phyloP scores from a whole-genome alignment of 2,113 vertebrate species.

The Eolophus roseicapilla region DNA sequence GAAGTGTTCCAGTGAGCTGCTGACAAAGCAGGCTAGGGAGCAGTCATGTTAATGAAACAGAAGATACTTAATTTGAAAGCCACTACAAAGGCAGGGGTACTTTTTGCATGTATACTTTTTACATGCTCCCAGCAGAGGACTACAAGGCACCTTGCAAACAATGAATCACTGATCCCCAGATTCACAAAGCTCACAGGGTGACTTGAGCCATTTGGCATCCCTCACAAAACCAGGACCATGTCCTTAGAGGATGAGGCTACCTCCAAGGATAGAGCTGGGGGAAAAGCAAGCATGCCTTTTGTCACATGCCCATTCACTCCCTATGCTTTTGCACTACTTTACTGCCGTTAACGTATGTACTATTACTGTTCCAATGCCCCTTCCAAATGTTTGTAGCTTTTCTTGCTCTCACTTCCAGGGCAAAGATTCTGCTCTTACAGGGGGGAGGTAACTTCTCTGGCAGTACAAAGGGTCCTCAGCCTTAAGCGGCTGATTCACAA shows the following conservation, averaged over 20 bases:
- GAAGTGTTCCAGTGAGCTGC: conserved; percentile 36
- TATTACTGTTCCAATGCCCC: not conserved
- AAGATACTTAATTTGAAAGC: not conserved
- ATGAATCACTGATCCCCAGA: not conserved
- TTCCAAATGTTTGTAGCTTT: not conserved
- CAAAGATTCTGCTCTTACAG: not conserved
- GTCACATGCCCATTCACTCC: accelerated
- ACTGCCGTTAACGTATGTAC: accelerated
- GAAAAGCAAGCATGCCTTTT: not conserved
- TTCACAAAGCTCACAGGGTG: not conserved
- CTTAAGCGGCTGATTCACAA: not conserved
- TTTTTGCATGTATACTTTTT: not conserved
- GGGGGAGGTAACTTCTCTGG: not conserved
- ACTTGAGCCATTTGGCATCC: not conserved
- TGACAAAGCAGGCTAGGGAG: conserved; percentile 42
- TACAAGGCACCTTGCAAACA: not conserved
- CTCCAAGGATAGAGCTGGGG: not conserved
- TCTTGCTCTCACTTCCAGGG: not conserved
- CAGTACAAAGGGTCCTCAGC: not conserved
- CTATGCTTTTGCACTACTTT: not conserved
- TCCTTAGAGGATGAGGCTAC: not conserved
- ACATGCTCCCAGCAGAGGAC: not conserved
- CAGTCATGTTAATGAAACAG: accelerated
- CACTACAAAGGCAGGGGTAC: not conserved
- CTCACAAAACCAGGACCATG: not conserved